Evolutionary conservation across 2,797 vertebrate genomes (phyloP), one percentile per base, ranked within the genome.

Genomic region (Pachyuromys duprasi): DNA sequence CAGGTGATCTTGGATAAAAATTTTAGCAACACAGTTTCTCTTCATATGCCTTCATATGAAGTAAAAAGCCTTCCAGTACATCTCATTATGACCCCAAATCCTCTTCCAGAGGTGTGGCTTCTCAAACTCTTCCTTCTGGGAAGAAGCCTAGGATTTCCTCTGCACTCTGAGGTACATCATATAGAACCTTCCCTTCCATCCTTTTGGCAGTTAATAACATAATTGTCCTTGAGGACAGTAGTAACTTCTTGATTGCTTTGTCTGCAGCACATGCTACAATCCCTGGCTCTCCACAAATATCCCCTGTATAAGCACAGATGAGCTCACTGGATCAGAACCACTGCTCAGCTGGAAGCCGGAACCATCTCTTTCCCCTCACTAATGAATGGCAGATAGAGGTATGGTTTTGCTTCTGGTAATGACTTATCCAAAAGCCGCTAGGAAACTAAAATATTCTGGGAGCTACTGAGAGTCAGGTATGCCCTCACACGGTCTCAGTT

Each of bases 401-500:
- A 80, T 36, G 69, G 17, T 14, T 89, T 75, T 5, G 49, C 26
- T 84, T n/a, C 20, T 67, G 62, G 5, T n/a, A 63, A 53, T 28
- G 60, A 7, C 42, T 83, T n/a, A 67, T 65, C 70, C 53, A 36
- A 94, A 89, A 65, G 67, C 78, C 69, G 13, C 14, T 49, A 82
- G 82, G 62, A 96, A 96, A 96, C 42, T 28, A 84, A 82, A 90
- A 75, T 31, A 42, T 63, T 0, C 72, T 60, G 24, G 36, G 84
- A 81, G 22, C 74, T 60, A 26, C 62, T 65, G 49, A 90, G 75
- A 69, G 39, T 36, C 36, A 91, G 76, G 45, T n/a, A 79, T 3
- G 28, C 45, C 86, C 83, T 67, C 5, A 42, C 12, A 76, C 6
- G 2, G 36, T 67, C 79, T 74, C 15, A 15, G 18, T 65, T 93